phyloP scores from a whole-genome alignment of 1,140 invertebrate genomes.

The Macrostomum lignano region DNA sequence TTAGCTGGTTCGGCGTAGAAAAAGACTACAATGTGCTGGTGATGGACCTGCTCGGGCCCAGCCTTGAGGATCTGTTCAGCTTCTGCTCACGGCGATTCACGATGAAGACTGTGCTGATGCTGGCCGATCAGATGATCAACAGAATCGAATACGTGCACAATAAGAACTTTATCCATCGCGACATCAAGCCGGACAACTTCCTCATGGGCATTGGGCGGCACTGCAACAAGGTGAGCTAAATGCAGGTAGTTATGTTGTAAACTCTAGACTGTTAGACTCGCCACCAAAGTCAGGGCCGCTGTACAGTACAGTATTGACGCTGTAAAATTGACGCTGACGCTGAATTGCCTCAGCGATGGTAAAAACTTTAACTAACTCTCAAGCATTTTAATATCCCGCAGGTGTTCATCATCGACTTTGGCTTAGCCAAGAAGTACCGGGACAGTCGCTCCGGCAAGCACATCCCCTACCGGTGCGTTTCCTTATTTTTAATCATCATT shows the following conservation, averaged over 20 bases:
- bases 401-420: constrained; percentile 56
- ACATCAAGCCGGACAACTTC: constrained; percentile 87
- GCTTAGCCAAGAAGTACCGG: constrained; percentile 74
- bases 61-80: constrained; percentile 27
- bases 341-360: no score
- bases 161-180: constrained; percentile 77
- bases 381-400: no score
- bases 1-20: constrained; percentile 9
- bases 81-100: constrained; percentile 11
- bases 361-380: no score
- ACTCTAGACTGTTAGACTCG: no score
- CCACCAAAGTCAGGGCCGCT: no score
- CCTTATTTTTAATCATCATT: background rate
- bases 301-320: no score
- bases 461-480: constrained; percentile 39
- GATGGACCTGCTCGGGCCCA: constrained; percentile 26
- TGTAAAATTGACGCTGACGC: no score
- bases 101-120: constrained; percentile 13
- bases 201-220: constrained; percentile 56
- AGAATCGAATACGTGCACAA: constrained; percentile 87
- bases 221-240: no score
- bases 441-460: constrained; percentile 56
- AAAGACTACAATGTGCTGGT: constrained; percentile 25
- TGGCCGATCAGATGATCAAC: constrained; percentile 28
- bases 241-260: no score